Conservation (phyloP, 2,797 vertebrate species). For the Sarcophilus harrisii region DNA sequence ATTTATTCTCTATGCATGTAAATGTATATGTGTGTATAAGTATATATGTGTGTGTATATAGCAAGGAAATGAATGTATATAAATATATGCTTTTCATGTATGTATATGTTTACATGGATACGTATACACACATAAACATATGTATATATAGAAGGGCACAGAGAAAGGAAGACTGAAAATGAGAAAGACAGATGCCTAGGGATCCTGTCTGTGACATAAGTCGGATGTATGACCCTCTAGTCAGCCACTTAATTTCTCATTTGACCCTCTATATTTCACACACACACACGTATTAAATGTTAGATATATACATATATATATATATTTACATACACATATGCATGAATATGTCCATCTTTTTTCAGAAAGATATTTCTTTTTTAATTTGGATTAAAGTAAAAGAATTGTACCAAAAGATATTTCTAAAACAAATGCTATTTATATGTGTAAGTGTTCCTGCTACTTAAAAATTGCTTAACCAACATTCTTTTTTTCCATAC, state of each 20-base stretch:
- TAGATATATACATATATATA: background rate
- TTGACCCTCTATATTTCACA: background rate
- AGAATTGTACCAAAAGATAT: background rate
- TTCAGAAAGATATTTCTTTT: background rate
- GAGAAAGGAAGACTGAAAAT: background rate
- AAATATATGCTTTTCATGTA: background rate
- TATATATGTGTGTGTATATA: background rate
- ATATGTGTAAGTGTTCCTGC: background rate
- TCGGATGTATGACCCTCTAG: background rate
- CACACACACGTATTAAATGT: background rate
- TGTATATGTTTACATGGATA: background rate
- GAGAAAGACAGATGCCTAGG: background rate
- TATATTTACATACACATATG: background rate
- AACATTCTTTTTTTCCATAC: background rate
- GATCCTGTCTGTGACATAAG: background rate
- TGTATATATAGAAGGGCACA: background rate
- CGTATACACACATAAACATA: background rate
- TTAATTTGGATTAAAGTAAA: too few relatives aligned
- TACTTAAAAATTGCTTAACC: background rate
- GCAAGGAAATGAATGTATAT: background rate
- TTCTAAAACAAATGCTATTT: background rate
- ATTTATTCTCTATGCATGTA: background rate
- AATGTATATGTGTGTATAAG: background rate
- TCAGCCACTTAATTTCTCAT: background rate
- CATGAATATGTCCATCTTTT: background rate